These are phyloP conservation scores for Chaetodon trifasciatus DNA, from an alignment of 2,797 vertebrate genomes.

Conservation along the genomic window DNA sequence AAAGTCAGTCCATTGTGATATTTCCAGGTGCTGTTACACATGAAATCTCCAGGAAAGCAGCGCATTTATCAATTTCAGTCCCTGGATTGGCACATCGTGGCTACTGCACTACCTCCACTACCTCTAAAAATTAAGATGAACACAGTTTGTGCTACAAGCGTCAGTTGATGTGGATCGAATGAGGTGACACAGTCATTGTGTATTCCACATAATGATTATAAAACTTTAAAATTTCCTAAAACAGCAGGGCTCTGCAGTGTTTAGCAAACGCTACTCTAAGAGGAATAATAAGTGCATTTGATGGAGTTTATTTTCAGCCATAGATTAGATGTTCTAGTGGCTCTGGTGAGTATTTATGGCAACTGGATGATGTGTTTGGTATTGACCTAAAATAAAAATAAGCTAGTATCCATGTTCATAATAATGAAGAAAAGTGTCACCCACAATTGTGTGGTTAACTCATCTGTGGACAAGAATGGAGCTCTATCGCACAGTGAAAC, in stretches of 20 bases:
- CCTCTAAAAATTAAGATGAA: background rate
- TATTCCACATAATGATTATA: background rate
- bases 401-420: too few species aligned
- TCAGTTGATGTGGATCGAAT: background rate
- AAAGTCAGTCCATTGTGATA: background rate
- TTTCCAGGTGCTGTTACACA: background rate
- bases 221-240: background rate
- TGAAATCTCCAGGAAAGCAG: background rate
- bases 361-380: background rate
- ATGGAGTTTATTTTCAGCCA: slow-evolving; percentile 5
- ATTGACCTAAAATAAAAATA: background rate
- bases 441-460: background rate
- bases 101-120: background rate
- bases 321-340: background rate
- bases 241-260: background rate
- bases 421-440: too few species aligned
- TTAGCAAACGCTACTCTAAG: background rate
- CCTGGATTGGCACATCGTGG: background rate
- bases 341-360: background rate
- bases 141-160: background rate
- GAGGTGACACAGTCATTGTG: background rate
- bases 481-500: background rate
- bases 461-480: background rate
- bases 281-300: background rate
- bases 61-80: background rate